Evolutionary conservation across 2,888 invertebrate genomes (phyloP).

Genomic region (Dugesia japonica): DNA sequence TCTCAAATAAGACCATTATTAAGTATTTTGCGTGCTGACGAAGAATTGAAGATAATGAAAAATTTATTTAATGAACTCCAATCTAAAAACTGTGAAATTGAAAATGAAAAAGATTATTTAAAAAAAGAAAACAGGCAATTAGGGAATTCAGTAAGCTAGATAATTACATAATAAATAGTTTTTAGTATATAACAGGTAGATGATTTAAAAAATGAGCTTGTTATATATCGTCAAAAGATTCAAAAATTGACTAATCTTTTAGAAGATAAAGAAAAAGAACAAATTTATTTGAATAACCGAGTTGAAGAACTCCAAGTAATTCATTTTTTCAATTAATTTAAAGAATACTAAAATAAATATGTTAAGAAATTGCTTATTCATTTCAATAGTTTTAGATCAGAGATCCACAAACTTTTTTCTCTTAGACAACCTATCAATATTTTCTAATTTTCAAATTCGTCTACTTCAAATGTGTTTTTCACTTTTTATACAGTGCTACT

Average conservation of each 20-base stretch:
- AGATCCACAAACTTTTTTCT: too few species aligned
- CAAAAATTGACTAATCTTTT: background rate
- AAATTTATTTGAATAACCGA: background rate
- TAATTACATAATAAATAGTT: background rate
- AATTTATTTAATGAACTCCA: background rate
- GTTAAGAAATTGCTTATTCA: too few species aligned
- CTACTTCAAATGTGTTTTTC: background rate
- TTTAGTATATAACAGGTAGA: background rate
- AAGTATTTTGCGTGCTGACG: background rate
- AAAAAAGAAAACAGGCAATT: background rate
- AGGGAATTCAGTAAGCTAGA: background rate
- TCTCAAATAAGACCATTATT: background rate
- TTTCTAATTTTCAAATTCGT: background rate
- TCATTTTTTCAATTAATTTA: too few species aligned
- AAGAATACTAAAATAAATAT: too few species aligned
- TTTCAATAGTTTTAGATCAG: too few species aligned
- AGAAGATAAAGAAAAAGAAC: background rate
- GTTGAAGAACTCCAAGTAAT: background rate
- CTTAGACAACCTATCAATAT: too few species aligned
- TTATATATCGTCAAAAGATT: constrained; percentile 1
- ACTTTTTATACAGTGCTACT: too few species aligned
- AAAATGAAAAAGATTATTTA: background rate
- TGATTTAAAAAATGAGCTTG: background rate
- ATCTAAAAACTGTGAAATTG: background rate
- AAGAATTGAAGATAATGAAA: background rate